These are phyloP conservation scores for Deroplatys truncata DNA, from an alignment of 2,888 invertebrate genomes.

Conservation along the genomic window DNA sequence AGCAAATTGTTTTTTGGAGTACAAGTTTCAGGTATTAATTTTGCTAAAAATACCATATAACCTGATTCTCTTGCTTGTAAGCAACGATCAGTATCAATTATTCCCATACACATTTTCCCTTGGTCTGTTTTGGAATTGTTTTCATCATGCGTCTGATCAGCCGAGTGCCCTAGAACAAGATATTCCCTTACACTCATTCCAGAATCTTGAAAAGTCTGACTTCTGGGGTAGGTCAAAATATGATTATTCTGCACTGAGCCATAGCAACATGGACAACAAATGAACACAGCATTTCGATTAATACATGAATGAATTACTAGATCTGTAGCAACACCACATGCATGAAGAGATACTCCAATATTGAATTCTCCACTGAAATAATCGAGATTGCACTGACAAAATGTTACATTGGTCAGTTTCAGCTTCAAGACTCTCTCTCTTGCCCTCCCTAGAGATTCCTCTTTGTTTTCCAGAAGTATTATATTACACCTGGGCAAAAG, in stretches of 20 bases:
- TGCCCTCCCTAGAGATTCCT: slow-evolving; percentile 75
- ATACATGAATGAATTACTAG: slow-evolving; percentile 83
- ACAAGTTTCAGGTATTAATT: slow-evolving; percentile 74
- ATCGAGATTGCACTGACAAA: slow-evolving; percentile 84
- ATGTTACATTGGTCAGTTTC: slow-evolving; percentile 65
- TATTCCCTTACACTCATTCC: slow-evolving; percentile 55
- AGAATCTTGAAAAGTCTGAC: slow-evolving; percentile 43
- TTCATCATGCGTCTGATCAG: slow-evolving; percentile 82
- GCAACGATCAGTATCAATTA: slow-evolving; percentile 83
- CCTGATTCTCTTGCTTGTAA: slow-evolving; percentile 68
- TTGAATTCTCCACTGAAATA: slow-evolving; percentile 79
- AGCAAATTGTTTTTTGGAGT: slow-evolving; percentile 90
- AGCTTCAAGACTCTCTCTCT: slow-evolving; percentile 63
- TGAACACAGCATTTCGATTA: slow-evolving; percentile 70
- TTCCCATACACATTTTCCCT: slow-evolving; percentile 81
- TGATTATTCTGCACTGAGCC: slow-evolving; percentile 81
- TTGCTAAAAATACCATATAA: slow-evolving; percentile 71
- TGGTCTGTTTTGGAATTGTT: slow-evolving; percentile 64
- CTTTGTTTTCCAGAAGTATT: slow-evolving; percentile 87
- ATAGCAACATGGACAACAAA: slow-evolving; percentile 92
- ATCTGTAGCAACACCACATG: slow-evolving; percentile 93
- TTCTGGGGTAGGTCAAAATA: slow-evolving; percentile 77
- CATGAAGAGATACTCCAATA: slow-evolving; percentile 85
- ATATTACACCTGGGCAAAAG: slow-evolving; percentile 73
- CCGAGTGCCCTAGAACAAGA: slow-evolving; percentile 79